phyloP scores from a whole-genome alignment of 2,888 invertebrate species.

The Chouioia cunea region DNA sequence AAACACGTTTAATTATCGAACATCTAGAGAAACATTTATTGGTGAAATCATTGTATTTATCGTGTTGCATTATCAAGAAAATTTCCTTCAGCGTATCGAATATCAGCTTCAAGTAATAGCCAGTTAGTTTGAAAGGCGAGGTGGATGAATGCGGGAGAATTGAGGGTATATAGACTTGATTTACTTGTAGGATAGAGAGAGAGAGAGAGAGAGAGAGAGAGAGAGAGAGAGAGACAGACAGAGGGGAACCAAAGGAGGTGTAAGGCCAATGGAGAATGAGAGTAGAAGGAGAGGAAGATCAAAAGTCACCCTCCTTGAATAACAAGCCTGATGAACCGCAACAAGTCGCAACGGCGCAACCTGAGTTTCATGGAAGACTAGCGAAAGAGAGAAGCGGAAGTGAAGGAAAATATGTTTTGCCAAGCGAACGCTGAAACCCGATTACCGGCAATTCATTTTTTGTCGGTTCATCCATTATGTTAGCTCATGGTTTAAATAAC shows the following conservation, averaged over 20 bases:
- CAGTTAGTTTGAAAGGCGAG: conserved; percentile 33
- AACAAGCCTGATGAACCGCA: conserved; percentile 21
- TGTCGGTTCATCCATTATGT: too few species aligned
- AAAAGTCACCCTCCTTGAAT: conserved; percentile 23
- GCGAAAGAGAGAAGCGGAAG: too few species aligned
- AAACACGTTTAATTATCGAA: too few species aligned
- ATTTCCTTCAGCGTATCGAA: neutral
- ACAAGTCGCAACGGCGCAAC: conserved; percentile 2
- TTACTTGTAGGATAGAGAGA: conserved; percentile 16
- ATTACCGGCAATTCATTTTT: too few species aligned
- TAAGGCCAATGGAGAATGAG: neutral
- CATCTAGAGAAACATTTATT: too few species aligned
- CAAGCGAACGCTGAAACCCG: too few species aligned
- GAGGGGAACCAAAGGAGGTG: conserved; percentile 12
- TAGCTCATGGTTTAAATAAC: too few species aligned
- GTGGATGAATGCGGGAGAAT: conserved; percentile 26
- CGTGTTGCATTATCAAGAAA: too few species aligned
- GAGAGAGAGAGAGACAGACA: conserved; percentile 5
- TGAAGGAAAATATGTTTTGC: too few species aligned
- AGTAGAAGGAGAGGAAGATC: conserved; percentile 11
- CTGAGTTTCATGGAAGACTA: too few species aligned
- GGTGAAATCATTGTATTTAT: too few species aligned
- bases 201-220: conserved; percentile 14
- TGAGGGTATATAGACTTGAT: conserved; percentile 26
- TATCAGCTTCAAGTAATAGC: conserved; percentile 13